These are phyloP conservation scores for Crotophaga sulcirostris DNA, from an alignment of 2,113 vertebrate species.

Conservation along the genomic window DNA sequence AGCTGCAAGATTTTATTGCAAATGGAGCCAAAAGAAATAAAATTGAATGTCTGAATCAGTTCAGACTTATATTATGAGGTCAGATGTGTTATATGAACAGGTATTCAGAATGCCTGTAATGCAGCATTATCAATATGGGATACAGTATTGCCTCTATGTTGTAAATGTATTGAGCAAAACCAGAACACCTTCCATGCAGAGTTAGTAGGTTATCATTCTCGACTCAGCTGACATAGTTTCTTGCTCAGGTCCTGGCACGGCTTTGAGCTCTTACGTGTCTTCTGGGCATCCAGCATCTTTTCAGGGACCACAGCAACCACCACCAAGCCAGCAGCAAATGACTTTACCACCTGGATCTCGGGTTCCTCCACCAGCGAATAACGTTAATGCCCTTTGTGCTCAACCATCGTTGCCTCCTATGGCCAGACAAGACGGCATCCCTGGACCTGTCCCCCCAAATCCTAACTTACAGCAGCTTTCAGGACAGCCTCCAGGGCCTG, in stretches of 20 bases:
- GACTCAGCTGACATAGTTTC: background rate
- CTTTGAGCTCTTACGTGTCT: conserved; percentile 45
- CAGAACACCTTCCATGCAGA: background rate
- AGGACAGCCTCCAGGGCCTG: conserved; percentile 73
- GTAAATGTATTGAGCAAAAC: background rate
- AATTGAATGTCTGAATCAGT: background rate
- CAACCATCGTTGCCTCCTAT: conserved; percentile 41
- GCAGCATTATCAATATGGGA: background rate
- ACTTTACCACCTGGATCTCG: conserved; percentile 72
- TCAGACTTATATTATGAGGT: background rate
- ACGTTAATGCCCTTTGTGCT: conserved; percentile 69
- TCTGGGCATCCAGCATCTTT: conserved; percentile 65
- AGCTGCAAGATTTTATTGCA: background rate
- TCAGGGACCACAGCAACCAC: conserved; percentile 61
- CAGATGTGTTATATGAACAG: background rate
- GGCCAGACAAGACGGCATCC: conserved; percentile 72
- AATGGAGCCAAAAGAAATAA: background rate
- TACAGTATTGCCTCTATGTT: rapidly evolving
- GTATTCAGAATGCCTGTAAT: background rate
- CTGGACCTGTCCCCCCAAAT: conserved; percentile 70
- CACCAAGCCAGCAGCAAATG: conserved; percentile 63
- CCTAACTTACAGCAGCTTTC: conserved; percentile 77
- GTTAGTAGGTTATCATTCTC: background rate
- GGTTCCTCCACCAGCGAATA: conserved; percentile 69
- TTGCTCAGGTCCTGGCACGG: conserved; percentile 70